These are phyloP conservation scores for Oceanites oceanicus DNA, from an alignment of 2,113 vertebrate genomes.

Conservation along the genomic window DNA sequence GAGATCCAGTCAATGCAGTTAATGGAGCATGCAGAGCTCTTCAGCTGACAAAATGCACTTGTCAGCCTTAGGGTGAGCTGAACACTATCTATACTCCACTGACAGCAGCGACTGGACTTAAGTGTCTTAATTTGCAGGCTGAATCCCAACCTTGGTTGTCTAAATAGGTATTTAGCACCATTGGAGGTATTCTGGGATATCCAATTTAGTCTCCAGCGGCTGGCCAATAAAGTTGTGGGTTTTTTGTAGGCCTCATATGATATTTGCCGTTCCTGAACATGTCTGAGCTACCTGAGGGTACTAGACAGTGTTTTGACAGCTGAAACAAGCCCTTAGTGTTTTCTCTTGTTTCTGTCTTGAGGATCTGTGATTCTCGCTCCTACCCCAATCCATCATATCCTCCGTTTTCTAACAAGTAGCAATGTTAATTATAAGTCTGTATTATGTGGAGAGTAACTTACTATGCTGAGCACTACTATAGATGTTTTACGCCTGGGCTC, in stretches of 20 bases:
- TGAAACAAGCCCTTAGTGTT: neutral
- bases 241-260: neutral
- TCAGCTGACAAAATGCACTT: slow-evolving; percentile 5
- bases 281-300: neutral
- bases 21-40: neutral
- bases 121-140: neutral
- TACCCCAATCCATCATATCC: neutral
- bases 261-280: neutral
- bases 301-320: neutral
- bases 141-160: neutral
- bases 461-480: neutral
- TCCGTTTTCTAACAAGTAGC: neutral
- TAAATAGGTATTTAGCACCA: neutral
- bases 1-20: neutral
- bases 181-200: neutral
- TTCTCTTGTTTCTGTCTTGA: neutral
- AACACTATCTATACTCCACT: neutral
- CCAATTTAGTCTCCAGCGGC: neutral
- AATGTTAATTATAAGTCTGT: neutral
- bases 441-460: neutral
- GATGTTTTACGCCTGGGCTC: neutral
- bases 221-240: neutral
- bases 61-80: neutral
- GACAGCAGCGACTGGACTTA: neutral
- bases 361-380: neutral